phyloP scores from a whole-genome alignment of 2,888 invertebrate species.

The Melipona bicolor region DNA sequence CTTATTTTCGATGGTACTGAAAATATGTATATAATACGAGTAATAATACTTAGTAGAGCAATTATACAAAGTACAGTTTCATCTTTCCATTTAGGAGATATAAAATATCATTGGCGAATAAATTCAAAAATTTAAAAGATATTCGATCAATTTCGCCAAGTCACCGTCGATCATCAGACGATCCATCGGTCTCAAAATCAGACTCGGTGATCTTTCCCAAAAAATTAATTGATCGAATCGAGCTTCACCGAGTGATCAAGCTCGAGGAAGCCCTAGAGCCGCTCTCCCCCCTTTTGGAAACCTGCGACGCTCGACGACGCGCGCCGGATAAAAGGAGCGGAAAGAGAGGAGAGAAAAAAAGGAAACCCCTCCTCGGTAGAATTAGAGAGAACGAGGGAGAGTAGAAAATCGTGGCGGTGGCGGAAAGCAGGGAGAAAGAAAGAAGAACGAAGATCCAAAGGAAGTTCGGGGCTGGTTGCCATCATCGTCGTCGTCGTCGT shows the following conservation, averaged over 20 bases:
- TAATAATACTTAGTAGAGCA: no score
- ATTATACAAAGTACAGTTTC: no score
- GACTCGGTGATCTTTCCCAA: neutral
- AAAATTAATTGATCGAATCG: conserved; percentile 19
- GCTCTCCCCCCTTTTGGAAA: neutral
- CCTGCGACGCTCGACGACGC: conserved; percentile 21
- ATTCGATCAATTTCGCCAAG: neutral
- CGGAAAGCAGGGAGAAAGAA: neutral
- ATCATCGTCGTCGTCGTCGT: conserved; percentile 39
- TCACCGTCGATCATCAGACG: neutral
- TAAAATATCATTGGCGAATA: no score
- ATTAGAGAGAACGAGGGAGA: conserved; percentile 21
- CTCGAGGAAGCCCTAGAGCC: conserved; percentile 3
- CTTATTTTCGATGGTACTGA: no score
- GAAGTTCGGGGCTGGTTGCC: conserved; percentile 13
- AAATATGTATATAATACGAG: no score
- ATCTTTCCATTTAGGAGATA: no score
- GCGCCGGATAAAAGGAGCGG: neutral
- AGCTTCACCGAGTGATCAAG: neutral
- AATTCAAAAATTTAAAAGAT: neutral
- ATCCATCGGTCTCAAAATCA: neutral
- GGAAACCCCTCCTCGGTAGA: neutral
- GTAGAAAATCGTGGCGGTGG: neutral
- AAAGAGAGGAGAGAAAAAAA: neutral
- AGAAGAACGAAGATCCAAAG: conserved; percentile 6